These are phyloP conservation scores for Octonoba sinensis DNA, from an alignment of 2,888 invertebrate species.

Conservation along the genomic window DNA sequence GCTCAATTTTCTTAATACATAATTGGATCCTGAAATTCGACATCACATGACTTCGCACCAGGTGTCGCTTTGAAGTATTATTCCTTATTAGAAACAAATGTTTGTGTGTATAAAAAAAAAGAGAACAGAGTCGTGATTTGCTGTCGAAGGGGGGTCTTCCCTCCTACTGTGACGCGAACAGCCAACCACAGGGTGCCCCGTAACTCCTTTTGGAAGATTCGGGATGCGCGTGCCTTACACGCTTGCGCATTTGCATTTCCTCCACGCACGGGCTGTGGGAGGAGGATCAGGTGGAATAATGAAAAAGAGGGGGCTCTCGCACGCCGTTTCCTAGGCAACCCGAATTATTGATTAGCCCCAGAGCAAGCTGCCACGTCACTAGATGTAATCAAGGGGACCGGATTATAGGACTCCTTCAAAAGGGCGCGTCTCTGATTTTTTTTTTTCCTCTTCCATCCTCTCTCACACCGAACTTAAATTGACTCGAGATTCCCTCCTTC, in stretches of 20 bases:
- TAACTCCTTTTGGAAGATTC: conserved; percentile 34
- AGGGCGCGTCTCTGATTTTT: background rate
- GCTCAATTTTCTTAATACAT: no score
- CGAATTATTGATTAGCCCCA: conserved; percentile 42
- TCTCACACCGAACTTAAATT: conserved; percentile 34
- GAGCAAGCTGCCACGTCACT: conserved; percentile 30
- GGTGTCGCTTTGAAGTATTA: no score
- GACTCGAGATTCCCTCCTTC: conserved; percentile 37
- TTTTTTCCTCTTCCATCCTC: background rate
- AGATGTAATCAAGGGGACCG: conserved; percentile 29
- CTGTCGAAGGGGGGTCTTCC: conserved; percentile 31
- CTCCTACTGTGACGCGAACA: conserved; percentile 18
- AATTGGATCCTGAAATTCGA: no score
- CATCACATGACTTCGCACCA: no score
- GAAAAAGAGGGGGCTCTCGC: background rate
- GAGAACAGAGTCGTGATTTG: conserved; percentile 38
- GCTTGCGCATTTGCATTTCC: conserved; percentile 40
- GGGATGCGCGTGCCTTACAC: conserved; percentile 38
- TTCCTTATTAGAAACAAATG: no score
- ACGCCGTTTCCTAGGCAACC: conserved; percentile 42
- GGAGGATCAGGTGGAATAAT: conserved; percentile 11
- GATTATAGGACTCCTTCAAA: background rate
- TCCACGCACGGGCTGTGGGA: conserved; percentile 34
- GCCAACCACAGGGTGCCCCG: conserved; percentile 40
- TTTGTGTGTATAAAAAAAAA: conserved; percentile 1